Evolutionary conservation across 2,797 vertebrate genomes (phyloP).

Genomic region (Decapterus maruadsi): DNA sequence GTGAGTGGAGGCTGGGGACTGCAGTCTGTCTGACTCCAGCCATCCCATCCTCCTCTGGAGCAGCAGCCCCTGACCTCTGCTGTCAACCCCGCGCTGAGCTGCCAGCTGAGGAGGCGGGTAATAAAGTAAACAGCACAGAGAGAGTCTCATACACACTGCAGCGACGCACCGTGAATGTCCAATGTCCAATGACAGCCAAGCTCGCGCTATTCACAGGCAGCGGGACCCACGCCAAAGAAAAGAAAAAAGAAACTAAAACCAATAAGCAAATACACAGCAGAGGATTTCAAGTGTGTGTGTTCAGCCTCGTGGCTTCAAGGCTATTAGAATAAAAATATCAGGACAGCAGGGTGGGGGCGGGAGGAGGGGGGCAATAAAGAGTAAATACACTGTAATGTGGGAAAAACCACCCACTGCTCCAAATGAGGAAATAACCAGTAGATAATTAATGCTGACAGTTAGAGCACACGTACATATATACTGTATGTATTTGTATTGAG

Average conservation of each 20-base stretch:
- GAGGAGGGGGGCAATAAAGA: no score
- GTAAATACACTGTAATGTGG: no score
- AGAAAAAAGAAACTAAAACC: background rate
- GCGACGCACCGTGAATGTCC: slow-evolving; percentile 7
- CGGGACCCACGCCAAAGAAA: background rate
- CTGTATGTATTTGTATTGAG: no score
- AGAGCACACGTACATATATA: no score
- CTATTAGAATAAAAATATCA: no score
- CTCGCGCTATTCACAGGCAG: no score
- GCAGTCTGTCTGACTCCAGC: slow-evolving; percentile 1
- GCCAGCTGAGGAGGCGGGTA: slow-evolving; percentile 34
- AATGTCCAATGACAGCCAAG: slow-evolving; percentile 8
- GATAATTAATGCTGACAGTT: no score
- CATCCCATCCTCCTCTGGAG: background rate
- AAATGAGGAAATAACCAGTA: no score
- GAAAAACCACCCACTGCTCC: no score
- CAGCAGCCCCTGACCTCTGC: slow-evolving; percentile 58
- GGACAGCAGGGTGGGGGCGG: no score
- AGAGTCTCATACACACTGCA: slow-evolving; percentile 25
- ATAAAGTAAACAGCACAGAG: slow-evolving; percentile 48
- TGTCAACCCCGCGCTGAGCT: slow-evolving; percentile 36
- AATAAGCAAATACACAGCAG: background rate
- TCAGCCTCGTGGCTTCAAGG: no score
- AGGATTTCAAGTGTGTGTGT: no score
- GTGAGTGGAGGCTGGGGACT: slow-evolving; percentile 28